Percentiles rank a stretch among this genome's conserved stretches.
phyloP scores from a whole-genome alignment of 2,797 vertebrate species.

The Balearica regulorum region DNA sequence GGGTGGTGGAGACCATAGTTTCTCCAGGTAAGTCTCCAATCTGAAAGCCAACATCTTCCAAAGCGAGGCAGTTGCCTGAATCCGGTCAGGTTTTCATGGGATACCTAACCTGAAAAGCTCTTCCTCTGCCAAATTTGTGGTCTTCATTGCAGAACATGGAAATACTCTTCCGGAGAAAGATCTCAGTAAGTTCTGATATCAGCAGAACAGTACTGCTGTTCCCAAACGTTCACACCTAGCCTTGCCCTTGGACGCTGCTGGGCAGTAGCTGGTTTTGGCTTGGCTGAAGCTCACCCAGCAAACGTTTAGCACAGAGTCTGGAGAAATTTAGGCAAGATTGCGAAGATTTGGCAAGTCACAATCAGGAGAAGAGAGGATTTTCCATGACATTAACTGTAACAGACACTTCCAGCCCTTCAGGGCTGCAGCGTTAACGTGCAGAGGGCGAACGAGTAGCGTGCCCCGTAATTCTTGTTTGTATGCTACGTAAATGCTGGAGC shows the following conservation, averaged over 20 bases:
- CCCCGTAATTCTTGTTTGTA: fast-evolving
- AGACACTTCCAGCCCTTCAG: not conserved
- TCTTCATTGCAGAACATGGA: not conserved
- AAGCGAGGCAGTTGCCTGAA: not conserved
- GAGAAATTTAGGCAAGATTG: not conserved
- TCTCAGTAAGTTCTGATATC: not conserved
- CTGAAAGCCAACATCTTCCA: not conserved
- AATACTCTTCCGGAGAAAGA: not conserved
- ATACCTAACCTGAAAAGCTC: not conserved
- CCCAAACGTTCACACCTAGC: not conserved
- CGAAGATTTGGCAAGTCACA: not conserved
- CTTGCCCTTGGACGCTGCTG: not conserved
- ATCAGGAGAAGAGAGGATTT: not conserved
- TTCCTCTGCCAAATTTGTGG: not conserved
- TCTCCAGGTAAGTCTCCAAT: not conserved
- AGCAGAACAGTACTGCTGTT: not conserved
- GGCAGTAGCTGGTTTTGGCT: not conserved
- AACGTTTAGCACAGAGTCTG: not conserved
- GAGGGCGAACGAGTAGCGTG: fast-evolving
- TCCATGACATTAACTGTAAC: not conserved
- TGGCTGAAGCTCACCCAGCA: not conserved
- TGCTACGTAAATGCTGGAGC: not conserved
- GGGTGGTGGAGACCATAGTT: not conserved
- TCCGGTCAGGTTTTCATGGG: not conserved
- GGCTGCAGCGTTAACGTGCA: not conserved